Percentiles rank a stretch among this genome's conserved stretches.
These are phyloP conservation scores for Gasterosteus nipponicus DNA, from an alignment of 2,113 vertebrate genomes.

Conservation along the genomic window DNA sequence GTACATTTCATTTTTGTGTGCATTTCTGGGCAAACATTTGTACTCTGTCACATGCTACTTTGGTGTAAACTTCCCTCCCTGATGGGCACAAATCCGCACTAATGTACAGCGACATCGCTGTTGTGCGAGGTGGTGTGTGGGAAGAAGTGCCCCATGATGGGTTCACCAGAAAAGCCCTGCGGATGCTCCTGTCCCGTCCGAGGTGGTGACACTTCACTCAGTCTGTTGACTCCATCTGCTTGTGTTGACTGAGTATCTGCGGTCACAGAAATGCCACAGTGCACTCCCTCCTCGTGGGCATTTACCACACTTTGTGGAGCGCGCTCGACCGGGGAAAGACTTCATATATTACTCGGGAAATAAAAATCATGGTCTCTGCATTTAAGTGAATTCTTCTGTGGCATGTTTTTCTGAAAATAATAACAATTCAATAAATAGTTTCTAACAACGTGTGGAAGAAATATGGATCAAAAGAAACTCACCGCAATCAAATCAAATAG, in stretches of 20 bases:
- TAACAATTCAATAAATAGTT: not conserved
- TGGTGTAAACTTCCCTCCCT: slow-evolving; percentile 15
- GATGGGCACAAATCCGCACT: slow-evolving; percentile 32
- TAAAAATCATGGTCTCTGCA: slow-evolving; percentile 24
- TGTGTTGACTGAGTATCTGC: slow-evolving; percentile 61
- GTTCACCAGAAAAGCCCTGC: slow-evolving; percentile 55
- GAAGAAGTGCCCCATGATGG: slow-evolving; percentile 43
- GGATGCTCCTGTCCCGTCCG: slow-evolving; percentile 56
- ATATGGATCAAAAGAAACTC: not conserved
- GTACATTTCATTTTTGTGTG: no score
- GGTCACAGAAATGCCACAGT: slow-evolving; percentile 54
- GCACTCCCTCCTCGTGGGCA: slow-evolving; percentile 29
- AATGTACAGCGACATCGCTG: slow-evolving; percentile 44
- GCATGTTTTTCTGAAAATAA: not conserved
- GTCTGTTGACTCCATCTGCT: slow-evolving; percentile 59
- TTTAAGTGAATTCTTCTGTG: not conserved
- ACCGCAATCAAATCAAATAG: no score
- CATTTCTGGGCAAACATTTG: not conserved
- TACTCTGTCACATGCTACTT: not conserved
- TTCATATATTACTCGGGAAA: slow-evolving; percentile 19
- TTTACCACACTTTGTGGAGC: slow-evolving; percentile 32
- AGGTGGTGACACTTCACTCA: slow-evolving; percentile 62
- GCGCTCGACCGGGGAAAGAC: slow-evolving; percentile 22
- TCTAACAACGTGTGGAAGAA: not conserved
- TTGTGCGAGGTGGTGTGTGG: slow-evolving; percentile 29